phyloP scores from a whole-genome alignment of 2,113 vertebrate species.

The Zonotrichia leucophrys region DNA sequence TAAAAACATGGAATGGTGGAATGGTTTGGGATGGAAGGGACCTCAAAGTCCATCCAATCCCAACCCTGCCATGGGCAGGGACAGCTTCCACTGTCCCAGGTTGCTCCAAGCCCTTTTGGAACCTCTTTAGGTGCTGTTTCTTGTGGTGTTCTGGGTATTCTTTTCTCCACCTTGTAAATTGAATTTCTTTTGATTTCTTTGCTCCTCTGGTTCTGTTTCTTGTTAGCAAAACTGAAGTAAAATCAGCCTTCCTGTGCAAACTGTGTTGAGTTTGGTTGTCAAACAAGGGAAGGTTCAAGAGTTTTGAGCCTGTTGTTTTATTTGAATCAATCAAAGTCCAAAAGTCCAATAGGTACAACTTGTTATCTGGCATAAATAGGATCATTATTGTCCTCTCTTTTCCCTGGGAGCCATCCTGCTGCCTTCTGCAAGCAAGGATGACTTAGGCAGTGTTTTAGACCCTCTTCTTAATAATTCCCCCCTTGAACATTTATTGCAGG shows the following conservation, averaged over 20 bases:
- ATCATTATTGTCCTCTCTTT: background rate
- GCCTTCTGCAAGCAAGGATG: background rate
- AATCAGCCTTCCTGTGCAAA: background rate
- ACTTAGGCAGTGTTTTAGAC: background rate
- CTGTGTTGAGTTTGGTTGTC: background rate
- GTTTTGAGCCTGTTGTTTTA: background rate
- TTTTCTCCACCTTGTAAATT: background rate
- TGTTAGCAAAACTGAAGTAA: background rate
- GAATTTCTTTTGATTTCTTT: background rate
- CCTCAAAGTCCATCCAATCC: too few relatives aligned
- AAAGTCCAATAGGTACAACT: background rate
- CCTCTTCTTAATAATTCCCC: background rate
- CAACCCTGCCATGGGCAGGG: background rate
- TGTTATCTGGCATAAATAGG: background rate
- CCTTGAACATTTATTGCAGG: background rate
- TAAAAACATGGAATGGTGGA: background rate
- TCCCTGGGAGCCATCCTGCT: background rate
- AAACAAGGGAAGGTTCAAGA: background rate
- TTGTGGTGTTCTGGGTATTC: background rate
- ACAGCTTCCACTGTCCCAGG: fast-evolving
- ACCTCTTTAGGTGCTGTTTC: background rate
- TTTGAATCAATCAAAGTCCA: background rate
- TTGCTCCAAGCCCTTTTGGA: background rate
- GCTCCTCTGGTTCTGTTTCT: background rate
- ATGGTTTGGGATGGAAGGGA: background rate